Conservation (phyloP, 92 coral and sea anemone species). For the Epizoanthus fatuus region DNA sequence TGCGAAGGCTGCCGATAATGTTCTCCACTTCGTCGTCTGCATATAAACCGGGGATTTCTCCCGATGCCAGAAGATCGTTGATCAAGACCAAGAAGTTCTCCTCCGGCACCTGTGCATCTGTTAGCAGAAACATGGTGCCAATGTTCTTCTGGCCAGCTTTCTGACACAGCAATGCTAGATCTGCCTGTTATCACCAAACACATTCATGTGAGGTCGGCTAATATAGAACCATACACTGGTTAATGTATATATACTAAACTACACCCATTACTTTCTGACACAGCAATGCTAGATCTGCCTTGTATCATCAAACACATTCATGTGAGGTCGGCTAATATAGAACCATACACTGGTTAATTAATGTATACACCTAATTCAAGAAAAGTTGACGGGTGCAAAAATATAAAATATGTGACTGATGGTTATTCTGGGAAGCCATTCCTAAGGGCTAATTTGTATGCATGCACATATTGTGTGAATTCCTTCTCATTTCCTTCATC, state of each 20-base stretch:
- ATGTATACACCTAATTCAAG: neutral
- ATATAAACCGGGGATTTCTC: constrained; percentile 97
- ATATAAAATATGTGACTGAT: too few species aligned
- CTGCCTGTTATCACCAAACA: constrained; percentile 63
- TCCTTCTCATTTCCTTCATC: too few species aligned
- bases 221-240: neutral
- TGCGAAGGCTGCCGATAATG: constrained; percentile 91
- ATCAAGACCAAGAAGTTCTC: constrained; percentile 97
- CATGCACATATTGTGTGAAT: too few species aligned
- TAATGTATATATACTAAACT: neutral
- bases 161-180: constrained; percentile 89
- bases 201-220: neutral
- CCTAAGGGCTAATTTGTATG: too few species aligned
- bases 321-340: neutral
- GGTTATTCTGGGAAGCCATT: too few species aligned
- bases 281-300: constrained; percentile 91
- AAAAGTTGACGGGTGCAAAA: too few species aligned
- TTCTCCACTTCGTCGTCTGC: constrained; percentile 98
- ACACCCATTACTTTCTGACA: constrained; percentile 77
- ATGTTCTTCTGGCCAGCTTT: constrained; percentile 98
- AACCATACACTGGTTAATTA: neutral
- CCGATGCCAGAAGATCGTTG: constrained; percentile 98
- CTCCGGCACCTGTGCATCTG: constrained; percentile 99
- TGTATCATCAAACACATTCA: neutral
- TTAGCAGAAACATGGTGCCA: constrained; percentile 96